phyloP scores from a whole-genome alignment of 2,888 invertebrate species.

The Cosmorhoe ocellata region DNA sequence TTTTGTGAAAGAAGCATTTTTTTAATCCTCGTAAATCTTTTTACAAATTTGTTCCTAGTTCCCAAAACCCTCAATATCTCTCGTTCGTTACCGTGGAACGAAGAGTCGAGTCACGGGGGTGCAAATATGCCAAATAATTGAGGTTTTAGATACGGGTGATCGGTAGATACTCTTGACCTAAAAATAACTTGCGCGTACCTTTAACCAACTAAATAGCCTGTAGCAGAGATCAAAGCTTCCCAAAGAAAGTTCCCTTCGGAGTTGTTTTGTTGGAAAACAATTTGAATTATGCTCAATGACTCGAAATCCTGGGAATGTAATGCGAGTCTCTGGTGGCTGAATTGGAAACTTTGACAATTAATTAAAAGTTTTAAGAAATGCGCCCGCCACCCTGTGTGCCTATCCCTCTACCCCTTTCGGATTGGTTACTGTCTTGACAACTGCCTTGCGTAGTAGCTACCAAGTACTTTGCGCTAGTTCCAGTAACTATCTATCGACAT shows the following conservation, averaged over 20 bases:
- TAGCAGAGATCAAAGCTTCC: slow-evolving; percentile 44
- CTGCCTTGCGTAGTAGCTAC: slow-evolving; percentile 1
- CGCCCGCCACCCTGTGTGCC: slow-evolving; percentile 30
- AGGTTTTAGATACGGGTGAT: too few relatives aligned
- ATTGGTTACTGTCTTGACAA: slow-evolving; percentile 15
- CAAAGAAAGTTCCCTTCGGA: slow-evolving; percentile 37
- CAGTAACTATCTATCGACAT: slow-evolving; percentile 18
- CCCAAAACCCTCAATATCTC: too few relatives aligned
- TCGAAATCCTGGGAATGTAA: slow-evolving; percentile 55
- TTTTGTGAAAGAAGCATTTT: too few relatives aligned
- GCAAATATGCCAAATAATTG: too few relatives aligned
- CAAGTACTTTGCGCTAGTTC: slow-evolving; percentile 5
- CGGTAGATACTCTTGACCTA: not conserved
- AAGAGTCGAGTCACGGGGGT: too few relatives aligned
- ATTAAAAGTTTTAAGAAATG: slow-evolving; percentile 69
- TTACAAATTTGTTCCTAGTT: too few relatives aligned
- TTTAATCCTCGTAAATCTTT: too few relatives aligned
- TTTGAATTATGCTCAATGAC: slow-evolving; percentile 60
- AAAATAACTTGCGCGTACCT: slow-evolving; percentile 5
- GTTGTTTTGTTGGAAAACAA: slow-evolving; percentile 55
- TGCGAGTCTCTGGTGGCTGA: slow-evolving; percentile 45
- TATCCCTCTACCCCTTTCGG: slow-evolving; percentile 21
- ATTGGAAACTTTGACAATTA: slow-evolving; percentile 62
- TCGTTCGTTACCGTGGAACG: not conserved
- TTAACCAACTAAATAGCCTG: slow-evolving; percentile 24